Evolutionary conservation across 1,140 invertebrate species (phyloP), one percentile per base, ranked within the genome.

Genomic region (Chlorops oryzae): DNA sequence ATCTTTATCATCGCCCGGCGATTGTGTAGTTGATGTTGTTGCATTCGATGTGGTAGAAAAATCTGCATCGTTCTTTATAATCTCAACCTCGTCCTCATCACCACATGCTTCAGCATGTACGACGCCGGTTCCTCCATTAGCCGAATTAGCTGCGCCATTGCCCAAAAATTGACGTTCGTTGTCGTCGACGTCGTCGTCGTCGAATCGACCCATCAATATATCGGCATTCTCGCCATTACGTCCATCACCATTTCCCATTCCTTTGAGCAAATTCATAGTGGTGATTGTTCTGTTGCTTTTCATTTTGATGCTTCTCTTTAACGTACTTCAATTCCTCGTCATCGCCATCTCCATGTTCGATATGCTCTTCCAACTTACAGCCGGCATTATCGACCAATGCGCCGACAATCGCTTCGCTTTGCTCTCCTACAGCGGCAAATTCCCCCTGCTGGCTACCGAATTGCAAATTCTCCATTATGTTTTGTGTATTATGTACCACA

Each of bases 231-330:
- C 37, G 17, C 43, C 23, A 15, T 15, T 28, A 42, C 15, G 13
- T 38, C 40, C 50, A 22, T 51, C n/a, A n/a, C n/a, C n/a, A n/a
- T 44, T 38, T 35, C 49, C 46, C 46, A 37, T 48, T 52, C 7
- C 27, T n/a, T 9, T 32, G 27, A 13, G 40, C 51, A 28, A 49
- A 52, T 24, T 47, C 40, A 37, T 35, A 47, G 41, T 22, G 10
- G 20, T 35, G 17, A 22, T 38, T 47, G 45, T 38, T 24, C 42
- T 65, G 59, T 5, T 61, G 61, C 57, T 69, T 69, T 56, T 69
- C 65, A 55, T 58, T 68, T 52, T 69, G 65, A 56, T 65, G 63
- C 61, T 63, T 65, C 58, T 69, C 65, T 55, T 64, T 58, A 49
- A 65, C 62, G 50, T 69, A 69, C 52, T 69, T 69, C 61, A 55